These are phyloP conservation scores for Austrofundulus limnaeus DNA, from an alignment of 2,113 vertebrate genomes.

Conservation along the genomic window DNA sequence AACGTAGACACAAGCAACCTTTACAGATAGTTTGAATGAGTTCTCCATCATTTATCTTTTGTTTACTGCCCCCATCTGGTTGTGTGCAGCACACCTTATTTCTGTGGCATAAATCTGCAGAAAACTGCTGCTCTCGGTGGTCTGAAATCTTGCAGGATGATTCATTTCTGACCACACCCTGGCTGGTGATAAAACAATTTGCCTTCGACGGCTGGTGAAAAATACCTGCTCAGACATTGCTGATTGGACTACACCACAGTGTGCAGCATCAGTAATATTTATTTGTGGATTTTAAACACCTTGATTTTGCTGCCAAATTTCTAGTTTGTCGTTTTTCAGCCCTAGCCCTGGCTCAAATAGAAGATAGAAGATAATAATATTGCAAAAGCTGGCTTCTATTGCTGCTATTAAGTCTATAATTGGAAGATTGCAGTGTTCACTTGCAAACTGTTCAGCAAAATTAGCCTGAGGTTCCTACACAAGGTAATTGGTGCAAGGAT, in stretches of 20 bases:
- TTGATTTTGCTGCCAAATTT: background rate
- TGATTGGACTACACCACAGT: background rate
- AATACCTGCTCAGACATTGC: conserved; percentile 26
- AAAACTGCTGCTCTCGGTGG: conserved; percentile 30
- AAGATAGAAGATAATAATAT: too few relatives aligned
- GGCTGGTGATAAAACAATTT: conserved; percentile 13
- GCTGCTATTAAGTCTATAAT: conserved; percentile 7
- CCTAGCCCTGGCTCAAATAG: background rate
- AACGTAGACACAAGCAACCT: background rate
- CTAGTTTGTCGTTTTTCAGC: background rate
- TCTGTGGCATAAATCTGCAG: conserved; percentile 6
- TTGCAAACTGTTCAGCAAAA: conserved; percentile 28
- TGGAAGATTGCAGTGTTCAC: conserved; percentile 19
- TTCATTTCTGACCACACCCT: conserved; percentile 53
- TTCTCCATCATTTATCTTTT: background rate
- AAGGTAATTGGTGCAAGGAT: conserved; percentile 17
- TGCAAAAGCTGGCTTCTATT: background rate
- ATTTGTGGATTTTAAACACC: background rate
- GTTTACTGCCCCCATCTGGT: conserved; percentile 40
- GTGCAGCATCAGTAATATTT: background rate
- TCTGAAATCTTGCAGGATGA: conserved; percentile 23
- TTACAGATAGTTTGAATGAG: background rate
- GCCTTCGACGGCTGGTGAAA: conserved; percentile 25
- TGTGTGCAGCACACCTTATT: background rate
- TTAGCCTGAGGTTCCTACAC: conserved; percentile 13